phyloP scores from a whole-genome alignment of 2,797 vertebrate genomes.

The Cheirogaleus major region DNA sequence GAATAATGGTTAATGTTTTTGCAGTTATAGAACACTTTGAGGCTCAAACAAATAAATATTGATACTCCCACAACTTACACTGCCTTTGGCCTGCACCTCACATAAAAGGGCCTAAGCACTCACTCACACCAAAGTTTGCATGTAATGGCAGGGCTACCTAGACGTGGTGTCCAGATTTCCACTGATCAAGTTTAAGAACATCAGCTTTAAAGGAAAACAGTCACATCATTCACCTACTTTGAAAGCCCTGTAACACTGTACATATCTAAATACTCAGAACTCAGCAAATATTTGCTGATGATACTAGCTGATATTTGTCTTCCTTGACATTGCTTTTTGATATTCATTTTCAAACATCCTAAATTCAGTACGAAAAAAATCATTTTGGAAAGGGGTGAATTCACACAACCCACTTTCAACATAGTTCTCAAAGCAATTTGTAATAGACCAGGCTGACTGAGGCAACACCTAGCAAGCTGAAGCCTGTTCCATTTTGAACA shows the following conservation, averaged over 20 bases:
- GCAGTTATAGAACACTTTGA: not conserved
- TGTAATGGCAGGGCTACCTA: not conserved
- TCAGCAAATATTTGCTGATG: constrained; percentile 42
- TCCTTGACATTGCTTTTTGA: constrained; percentile 50
- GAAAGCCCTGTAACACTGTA: not conserved
- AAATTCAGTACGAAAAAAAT: constrained; percentile 30
- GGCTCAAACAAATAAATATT: not conserved
- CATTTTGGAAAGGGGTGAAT: constrained; percentile 27
- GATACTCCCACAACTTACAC: not conserved
- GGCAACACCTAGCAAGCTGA: constrained; percentile 28
- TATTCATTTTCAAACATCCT: constrained; percentile 54
- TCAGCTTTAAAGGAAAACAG: not conserved
- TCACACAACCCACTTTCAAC: constrained; percentile 55
- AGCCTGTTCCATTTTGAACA: constrained; percentile 19
- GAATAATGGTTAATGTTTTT: not conserved
- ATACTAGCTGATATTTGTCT: constrained; percentile 33
- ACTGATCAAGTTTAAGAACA: not conserved
- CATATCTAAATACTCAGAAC: not conserved
- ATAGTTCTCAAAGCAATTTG: constrained; percentile 54
- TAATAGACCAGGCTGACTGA: constrained; percentile 52
- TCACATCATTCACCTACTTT: not conserved
- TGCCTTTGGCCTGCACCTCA: not conserved
- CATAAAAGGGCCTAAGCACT: not conserved
- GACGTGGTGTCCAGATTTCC: not conserved
- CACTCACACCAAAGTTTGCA: not conserved